Base-by-base conservation (phyloP, 2,797 vertebrate species). In the Trematomus bernacchii region DNA sequence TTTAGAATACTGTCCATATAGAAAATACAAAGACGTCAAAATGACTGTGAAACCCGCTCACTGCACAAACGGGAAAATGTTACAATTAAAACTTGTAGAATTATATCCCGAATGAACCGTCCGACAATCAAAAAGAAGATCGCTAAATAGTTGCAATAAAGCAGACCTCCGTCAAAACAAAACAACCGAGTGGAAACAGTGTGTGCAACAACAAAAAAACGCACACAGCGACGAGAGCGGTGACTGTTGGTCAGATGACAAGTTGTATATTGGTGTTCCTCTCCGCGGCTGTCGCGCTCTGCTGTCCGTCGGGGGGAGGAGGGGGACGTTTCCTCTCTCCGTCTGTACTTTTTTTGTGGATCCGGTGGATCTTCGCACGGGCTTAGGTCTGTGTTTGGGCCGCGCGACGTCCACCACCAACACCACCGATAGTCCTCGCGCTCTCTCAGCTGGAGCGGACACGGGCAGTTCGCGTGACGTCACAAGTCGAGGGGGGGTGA, bases 381-480 rank as follows among this genome's bases (percentile, higher is more conserved):
- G 92, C 89, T 92, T 70, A 75, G 81, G 87, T 84, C 79, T 89
- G 91, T 84, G 91, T 87, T 91, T 74, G 79, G 85, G 89, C 91
- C 80, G 92, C 71, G 89, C 89, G 87, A 88, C 87, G 80, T 88
- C 83, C 87, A 86, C 83, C 84, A 85, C 83, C 87, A 86, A 82
- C 84, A 85, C 33, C 33, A 37, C 78, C 80, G 48, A 76, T 33
- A 21, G 76, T 77, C 37, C 84, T 79, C 77, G 80, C 82, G 74
- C 73, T 67, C 52, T 73, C 94, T 96, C 95, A 96, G 95, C 94
- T 95, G 95, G 94, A 95, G 91, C 92, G 74, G 91, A 95, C 95
- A 95, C 94, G 94, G 92, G 94, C 82, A 83, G 87, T 89, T 94
- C 94, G 93, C 91, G 94, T 95, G 95, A 96, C 95, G 95, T 96